Base-by-base conservation (phyloP, 1,140 invertebrate genomes). In the Drosophila equinoxialis region DNA sequence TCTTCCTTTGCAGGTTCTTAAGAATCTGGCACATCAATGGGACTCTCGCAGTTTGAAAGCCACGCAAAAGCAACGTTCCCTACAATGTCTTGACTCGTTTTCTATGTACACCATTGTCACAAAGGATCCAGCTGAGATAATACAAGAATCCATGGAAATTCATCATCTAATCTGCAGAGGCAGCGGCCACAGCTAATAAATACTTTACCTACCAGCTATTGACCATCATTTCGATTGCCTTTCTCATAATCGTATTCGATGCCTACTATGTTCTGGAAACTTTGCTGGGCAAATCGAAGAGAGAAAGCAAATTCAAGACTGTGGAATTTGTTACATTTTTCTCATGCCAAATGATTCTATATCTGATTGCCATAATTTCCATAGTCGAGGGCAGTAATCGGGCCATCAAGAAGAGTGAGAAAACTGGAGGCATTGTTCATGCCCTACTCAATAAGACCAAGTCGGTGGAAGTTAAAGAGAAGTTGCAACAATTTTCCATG, bases 71-170 rank as follows among this genome's bases (percentile, higher is more conserved):
- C 81, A 90, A 11, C 74, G 87, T 1, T 91, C 90, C 0, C 66
- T 90, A 6, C 86, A 91, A 4, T 91, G 90, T 13, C 61, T 91
- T 1, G 85, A 91, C 57, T 91, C 87, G 0, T 91, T 91, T 14
- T 91, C 90, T 5, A 91, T 91, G 90, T 91, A 91, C 70, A 91
- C 90, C 1, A 91, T 91, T 17, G 90, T 91, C 0, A 90, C 87
- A 14, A 91, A 91, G 41, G 78, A 91, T 73, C 90, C 90, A 0
- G 74, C 77, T 8, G 90, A 91, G 26, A 91, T 91, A 2, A 91
- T 91, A n/a, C 90, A 91, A n/a, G 90, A 91, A 51, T 91, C 90
- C n/a, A 91, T 91, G 90, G 90, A 91, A 65, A 92, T 92, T 60
- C 91, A 92, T 77, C 81, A 91, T n/a, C 13, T 92, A 41, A 90